Percentiles rank a stretch among this genome's conserved stretches.
phyloP scores from a whole-genome alignment of 30 jellyfish, hydroid and myxozoan species.

The Cassiopea andromeda region DNA sequence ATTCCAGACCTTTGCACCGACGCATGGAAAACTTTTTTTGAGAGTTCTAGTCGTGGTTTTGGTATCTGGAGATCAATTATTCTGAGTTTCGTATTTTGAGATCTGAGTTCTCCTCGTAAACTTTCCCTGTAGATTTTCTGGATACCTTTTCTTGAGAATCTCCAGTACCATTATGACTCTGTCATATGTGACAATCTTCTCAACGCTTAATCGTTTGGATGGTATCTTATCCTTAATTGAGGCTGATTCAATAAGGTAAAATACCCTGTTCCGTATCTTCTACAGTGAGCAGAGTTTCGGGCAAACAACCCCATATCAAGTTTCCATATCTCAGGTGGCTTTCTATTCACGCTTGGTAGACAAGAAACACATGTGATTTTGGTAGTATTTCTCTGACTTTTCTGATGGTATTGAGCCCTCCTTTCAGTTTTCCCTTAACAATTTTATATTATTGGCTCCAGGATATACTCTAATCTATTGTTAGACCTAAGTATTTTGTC shows the following conservation, averaged over 20 bases:
- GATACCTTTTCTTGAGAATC: constrained; percentile 19
- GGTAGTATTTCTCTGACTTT: constrained; percentile 42
- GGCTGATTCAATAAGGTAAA: constrained; percentile 33
- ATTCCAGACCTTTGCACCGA: constrained; percentile 32
- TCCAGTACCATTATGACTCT: constrained; percentile 19
- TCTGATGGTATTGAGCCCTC: constrained; percentile 32
- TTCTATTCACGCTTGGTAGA: constrained; percentile 18
- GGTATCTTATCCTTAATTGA: constrained; percentile 36
- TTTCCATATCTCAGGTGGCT: constrained; percentile 40
- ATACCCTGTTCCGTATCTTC: constrained; percentile 33
- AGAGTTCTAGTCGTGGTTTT: constrained; percentile 1
- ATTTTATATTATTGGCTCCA: constrained; percentile 28
- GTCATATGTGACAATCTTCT: constrained; percentile 25
- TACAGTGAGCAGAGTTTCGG: constrained; percentile 21
- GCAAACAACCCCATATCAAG: constrained; percentile 15
- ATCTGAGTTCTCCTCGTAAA: constrained; percentile 1
- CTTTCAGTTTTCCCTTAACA: constrained; percentile 25
- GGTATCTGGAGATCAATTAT: constrained; percentile 18
- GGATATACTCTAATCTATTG: constrained; percentile 7
- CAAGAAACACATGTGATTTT: not conserved
- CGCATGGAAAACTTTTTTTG: constrained; percentile 15
- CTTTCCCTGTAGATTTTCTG: constrained; percentile 23
- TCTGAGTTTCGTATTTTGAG: constrained; percentile 26
- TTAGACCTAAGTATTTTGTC: constrained; percentile 10
- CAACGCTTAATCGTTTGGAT: constrained; percentile 11